Conservation (phyloP, 2,113 vertebrate genomes). For the Phaethornis superciliosus region DNA sequence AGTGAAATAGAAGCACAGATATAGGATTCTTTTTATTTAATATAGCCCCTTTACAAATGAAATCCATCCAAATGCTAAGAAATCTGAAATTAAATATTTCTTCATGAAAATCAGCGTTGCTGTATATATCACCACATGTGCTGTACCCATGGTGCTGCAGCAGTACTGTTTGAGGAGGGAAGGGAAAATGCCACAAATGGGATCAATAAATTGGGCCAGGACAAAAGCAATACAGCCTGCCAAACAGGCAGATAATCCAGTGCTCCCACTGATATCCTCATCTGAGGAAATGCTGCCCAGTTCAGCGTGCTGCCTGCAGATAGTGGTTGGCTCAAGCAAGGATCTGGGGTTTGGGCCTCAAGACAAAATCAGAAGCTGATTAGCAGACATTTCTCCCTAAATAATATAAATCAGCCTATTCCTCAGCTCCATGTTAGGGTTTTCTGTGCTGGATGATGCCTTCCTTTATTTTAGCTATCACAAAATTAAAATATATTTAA, state of each 20-base stretch:
- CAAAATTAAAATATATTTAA: background rate
- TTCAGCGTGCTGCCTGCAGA: fast-evolving
- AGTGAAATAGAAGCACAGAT: background rate
- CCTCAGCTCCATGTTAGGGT: background rate
- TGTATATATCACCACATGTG: fast-evolving
- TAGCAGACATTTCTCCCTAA: background rate
- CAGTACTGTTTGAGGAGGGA: background rate
- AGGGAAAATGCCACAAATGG: background rate
- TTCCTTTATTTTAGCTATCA: background rate
- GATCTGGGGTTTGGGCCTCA: background rate
- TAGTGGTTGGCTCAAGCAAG: background rate
- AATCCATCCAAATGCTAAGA: background rate
- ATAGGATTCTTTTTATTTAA: background rate
- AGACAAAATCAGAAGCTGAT: background rate
- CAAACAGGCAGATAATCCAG: background rate
- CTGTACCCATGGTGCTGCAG: fast-evolving
- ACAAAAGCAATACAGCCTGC: background rate
- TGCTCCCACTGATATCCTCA: background rate
- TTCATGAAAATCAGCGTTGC: background rate
- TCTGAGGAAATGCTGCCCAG: background rate
- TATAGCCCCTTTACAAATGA: background rate
- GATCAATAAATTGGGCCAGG: background rate
- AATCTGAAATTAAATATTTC: background rate
- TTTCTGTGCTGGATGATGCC: background rate
- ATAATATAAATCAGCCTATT: background rate